phyloP scores from a whole-genome alignment of 2,113 vertebrate species.

The Myrmophylax atrothorax region DNA sequence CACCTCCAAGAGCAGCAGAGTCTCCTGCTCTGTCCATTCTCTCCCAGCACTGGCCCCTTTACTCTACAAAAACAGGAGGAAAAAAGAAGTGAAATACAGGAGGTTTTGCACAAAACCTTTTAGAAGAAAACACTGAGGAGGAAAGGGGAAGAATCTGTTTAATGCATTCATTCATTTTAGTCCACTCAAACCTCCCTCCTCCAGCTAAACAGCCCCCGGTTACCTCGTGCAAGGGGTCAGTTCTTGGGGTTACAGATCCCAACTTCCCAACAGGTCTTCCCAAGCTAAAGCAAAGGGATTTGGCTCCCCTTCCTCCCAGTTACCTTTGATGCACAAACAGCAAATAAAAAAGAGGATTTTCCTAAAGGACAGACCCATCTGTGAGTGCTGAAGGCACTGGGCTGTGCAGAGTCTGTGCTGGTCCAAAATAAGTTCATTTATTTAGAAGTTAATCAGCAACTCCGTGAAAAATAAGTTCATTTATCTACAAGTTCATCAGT shows the following conservation, averaged over 20 bases:
- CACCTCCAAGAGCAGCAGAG: slow-evolving; percentile 91
- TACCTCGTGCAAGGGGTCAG: fast-evolving
- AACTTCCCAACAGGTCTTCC: fast-evolving
- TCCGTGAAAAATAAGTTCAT: background rate
- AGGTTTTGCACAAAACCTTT: background rate
- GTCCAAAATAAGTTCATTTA: background rate
- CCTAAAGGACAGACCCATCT: background rate
- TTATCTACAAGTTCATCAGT: background rate
- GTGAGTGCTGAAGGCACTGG: background rate
- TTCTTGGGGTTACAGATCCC: background rate
- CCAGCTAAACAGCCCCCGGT: background rate
- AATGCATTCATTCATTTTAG: background rate
- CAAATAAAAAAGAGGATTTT: background rate
- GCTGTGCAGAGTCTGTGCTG: too few relatives aligned
- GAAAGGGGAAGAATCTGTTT: background rate
- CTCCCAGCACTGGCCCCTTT: slow-evolving; percentile 87
- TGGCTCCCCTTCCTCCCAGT: background rate
- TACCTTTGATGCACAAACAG: background rate
- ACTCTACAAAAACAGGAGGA: slow-evolving; percentile 64
- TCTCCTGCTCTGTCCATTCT: slow-evolving; percentile 98
- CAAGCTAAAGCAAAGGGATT: background rate
- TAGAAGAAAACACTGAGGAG: background rate
- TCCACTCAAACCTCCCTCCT: background rate
- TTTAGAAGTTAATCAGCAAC: background rate
- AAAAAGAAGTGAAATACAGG: background rate